Conservation (phyloP, 2,888 invertebrate genomes). For the Heterodera filipjevi region DNA sequence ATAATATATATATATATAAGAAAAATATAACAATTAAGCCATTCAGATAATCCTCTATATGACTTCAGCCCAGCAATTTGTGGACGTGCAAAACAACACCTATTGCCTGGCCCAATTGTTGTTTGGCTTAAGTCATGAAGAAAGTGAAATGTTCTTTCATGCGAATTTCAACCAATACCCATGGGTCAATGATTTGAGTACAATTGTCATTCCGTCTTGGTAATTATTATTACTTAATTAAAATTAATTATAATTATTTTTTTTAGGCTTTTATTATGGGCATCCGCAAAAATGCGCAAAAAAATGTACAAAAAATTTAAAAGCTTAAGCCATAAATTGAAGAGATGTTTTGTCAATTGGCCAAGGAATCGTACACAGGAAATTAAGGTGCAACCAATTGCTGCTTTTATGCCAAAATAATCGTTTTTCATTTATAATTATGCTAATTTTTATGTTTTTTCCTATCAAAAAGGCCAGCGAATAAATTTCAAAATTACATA, state of each 20-base stretch:
- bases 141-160: neutral
- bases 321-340: neutral
- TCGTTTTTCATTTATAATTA: no score
- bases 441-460: no score
- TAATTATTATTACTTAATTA: neutral
- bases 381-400: no score
- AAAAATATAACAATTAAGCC: no score
- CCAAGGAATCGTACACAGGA: no score
- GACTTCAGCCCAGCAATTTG: neutral
- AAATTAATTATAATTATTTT: neutral
- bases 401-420: no score
- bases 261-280: slow-evolving; percentile 16
- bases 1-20: no score
- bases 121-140: neutral
- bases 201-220: neutral
- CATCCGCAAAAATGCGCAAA: slow-evolving; percentile 3
- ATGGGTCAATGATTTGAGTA: neutral
- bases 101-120: neutral
- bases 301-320: neutral
- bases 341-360: no score
- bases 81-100: neutral
- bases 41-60: neutral
- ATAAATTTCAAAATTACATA: no score
- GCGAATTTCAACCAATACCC: slow-evolving; percentile 3
- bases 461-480: no score